These are phyloP conservation scores for Yponomeuta cagnagella DNA, from an alignment of 2,888 invertebrate genomes.

Conservation along the genomic window DNA sequence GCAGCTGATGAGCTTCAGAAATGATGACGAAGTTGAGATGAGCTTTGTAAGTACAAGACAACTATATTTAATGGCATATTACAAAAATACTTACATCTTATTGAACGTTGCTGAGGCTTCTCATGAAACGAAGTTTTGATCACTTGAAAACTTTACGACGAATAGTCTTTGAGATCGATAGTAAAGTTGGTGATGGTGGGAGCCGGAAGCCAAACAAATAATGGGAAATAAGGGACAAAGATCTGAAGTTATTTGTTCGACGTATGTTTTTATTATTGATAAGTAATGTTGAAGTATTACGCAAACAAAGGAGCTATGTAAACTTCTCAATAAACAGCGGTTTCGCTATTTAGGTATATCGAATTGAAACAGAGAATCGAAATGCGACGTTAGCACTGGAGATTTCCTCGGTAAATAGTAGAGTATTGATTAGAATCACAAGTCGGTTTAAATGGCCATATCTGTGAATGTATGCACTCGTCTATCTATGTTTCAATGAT, in stretches of 20 bases:
- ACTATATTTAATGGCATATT: background rate
- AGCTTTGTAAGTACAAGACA: background rate
- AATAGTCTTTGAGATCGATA: background rate
- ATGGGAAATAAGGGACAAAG: background rate
- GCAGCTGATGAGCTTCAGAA: background rate
- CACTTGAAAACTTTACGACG: background rate
- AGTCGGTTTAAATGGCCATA: background rate
- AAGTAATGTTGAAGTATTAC: background rate
- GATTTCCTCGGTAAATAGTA: background rate
- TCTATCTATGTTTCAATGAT: background rate
- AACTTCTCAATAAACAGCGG: background rate
- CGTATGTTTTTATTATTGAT: background rate
- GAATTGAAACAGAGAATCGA: conserved; percentile 2
- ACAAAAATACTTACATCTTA: background rate
- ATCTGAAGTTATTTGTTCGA: background rate
- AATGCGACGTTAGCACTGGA: conserved; percentile 2
- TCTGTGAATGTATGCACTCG: background rate
- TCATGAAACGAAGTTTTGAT: background rate
- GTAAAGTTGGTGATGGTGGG: background rate
- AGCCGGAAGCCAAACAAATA: background rate
- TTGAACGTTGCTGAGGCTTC: background rate
- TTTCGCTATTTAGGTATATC: background rate
- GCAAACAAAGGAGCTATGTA: background rate
- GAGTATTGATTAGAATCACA: background rate
- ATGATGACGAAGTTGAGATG: background rate